Evolutionary conservation across 1,140 invertebrate species (phyloP).

Genomic region (Sycophaga agraensis): DNA sequence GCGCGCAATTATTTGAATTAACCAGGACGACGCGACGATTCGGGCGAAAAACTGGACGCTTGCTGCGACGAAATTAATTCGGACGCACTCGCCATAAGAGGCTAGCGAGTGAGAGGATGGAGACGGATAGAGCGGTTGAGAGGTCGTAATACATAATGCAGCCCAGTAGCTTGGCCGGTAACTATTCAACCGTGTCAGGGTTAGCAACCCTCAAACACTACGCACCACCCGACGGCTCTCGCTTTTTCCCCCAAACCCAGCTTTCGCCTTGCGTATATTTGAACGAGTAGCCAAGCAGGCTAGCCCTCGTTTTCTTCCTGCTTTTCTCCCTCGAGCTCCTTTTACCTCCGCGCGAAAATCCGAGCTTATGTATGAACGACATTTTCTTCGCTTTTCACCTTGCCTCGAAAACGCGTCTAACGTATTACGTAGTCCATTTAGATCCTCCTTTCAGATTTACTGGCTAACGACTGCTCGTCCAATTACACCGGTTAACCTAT

Average conservation of each 20-base stretch:
- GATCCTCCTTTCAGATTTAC: no score
- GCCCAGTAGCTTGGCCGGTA: constrained; percentile 28
- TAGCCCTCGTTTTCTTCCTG: neutral
- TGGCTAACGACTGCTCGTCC: no score
- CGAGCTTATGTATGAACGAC: no score
- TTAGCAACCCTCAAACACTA: constrained; percentile 38
- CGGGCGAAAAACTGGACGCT: neutral
- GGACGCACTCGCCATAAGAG: neutral
- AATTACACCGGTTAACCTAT: no score
- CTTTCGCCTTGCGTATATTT: neutral
- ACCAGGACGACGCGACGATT: neutral
- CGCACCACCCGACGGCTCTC: neutral
- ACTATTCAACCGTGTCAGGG: constrained; percentile 52
- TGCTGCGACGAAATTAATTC: neutral
- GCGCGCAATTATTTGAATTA: no score
- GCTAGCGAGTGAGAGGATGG: neutral
- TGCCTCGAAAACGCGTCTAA: no score
- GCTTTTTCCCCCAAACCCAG: no score
- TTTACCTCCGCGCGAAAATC: no score
- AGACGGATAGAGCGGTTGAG: constrained; percentile 33
- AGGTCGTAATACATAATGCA: constrained; percentile 51
- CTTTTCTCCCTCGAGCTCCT: neutral
- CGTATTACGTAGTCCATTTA: no score
- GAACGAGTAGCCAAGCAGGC: neutral
- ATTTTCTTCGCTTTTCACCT: no score